Evolutionary conservation across 1,140 invertebrate genomes (phyloP), one percentile per base, ranked within the genome.

Genomic region (Bombus huntii): DNA sequence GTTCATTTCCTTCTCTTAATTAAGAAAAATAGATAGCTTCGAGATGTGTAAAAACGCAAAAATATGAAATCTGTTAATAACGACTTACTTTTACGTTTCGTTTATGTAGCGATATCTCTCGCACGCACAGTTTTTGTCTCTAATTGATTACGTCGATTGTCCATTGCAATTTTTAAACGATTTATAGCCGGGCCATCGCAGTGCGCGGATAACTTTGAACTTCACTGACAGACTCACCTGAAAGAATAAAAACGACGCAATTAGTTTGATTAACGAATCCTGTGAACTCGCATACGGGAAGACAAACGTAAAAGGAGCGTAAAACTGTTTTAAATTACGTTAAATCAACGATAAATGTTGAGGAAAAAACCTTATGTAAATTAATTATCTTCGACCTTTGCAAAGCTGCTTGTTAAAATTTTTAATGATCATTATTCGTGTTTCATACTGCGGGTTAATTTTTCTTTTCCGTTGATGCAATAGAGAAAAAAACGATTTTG

Each of bases 201-300:
- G 12, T 25, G 13, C 3, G 1, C 42, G 65, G 15, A 22, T 25
- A 53, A 44, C 78, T 70, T 70, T 70, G 44, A 80, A 70, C 65
- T 6, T n/a, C 65, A 1, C 3, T 34, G 31, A 37, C 78, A 70
- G n/a, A 44, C 80, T 73, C 42, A 81, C 70, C 70, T 81, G 80
- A 73, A 34, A 73, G 8, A 25, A 47, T 42, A 62, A 74, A 81
- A 74, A 66, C 59, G 28, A 8, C 1, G 37, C 62, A 65, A 66
- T 65, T 78, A 78, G 37, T 78, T 65, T 78, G 76, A 66, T 66
- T 65, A 78, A 78, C 59, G 74, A 59, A 37, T 37, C 47, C 28
- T 18, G 47, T 34, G 9, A 34, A 37, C 15, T 5, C 44, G 5
- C n/a, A 9, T 13, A 3, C 25, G 28, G 18, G 2, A 25, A 34